phyloP scores from a whole-genome alignment of 2,797 vertebrate species.

The Brachymystax lenok region DNA sequence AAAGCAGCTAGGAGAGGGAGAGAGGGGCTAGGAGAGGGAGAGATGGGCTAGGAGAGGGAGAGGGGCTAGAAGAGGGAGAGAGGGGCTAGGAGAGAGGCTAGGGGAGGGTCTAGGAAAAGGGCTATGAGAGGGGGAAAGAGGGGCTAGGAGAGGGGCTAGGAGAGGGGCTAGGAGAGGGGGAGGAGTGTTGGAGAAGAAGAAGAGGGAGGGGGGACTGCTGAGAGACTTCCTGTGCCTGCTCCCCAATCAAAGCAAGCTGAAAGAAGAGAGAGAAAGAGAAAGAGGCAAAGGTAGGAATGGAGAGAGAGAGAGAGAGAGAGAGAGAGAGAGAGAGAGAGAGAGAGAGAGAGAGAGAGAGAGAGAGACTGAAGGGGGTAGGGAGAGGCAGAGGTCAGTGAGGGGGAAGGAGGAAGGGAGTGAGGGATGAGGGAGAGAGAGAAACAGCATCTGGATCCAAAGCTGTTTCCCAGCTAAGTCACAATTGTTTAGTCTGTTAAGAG shows the following conservation, averaged over 20 bases:
- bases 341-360: conserved; percentile 49
- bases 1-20: too few species aligned
- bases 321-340: conserved; percentile 51
- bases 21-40: too few species aligned
- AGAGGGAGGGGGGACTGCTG: conserved; percentile 70
- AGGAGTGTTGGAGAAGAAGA: conserved; percentile 76
- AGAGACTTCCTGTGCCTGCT: conserved; percentile 82
- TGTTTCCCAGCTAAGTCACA: conserved; percentile 92
- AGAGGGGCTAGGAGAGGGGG: too few species aligned
- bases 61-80: conserved; percentile 66
- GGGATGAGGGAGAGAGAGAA: conserved; percentile 47
- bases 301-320: conserved; percentile 51
- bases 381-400: conserved; percentile 65
- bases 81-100: too few species aligned
- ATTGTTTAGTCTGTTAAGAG: conserved; percentile 95
- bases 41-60: too few species aligned
- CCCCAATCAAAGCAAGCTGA: conserved; percentile 73
- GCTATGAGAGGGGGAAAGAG: too few species aligned
- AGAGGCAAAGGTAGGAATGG: conserved; percentile 66
- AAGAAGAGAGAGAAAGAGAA: conserved; percentile 69
- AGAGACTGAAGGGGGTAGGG: conserved; percentile 50
- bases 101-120: too few species aligned
- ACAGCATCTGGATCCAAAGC: conserved; percentile 92
- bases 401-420: conserved; percentile 44
- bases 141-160: too few species aligned